phyloP scores from a whole-genome alignment of 1,140 invertebrate genomes.

The Periplaneta americana region DNA sequence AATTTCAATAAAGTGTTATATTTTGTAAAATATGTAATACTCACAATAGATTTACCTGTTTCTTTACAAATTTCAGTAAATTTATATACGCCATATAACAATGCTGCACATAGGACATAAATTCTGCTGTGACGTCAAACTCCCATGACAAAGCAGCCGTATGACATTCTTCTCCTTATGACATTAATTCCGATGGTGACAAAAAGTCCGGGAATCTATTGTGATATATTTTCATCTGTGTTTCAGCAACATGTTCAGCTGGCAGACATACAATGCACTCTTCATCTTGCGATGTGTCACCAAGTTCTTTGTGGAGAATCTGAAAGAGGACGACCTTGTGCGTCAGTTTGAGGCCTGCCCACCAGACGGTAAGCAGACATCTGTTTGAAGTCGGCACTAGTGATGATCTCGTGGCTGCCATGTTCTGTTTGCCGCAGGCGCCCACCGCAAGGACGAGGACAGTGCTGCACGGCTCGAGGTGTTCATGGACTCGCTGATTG shows the following conservation, averaged over 20 bases:
- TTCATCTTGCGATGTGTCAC: constrained; percentile 84
- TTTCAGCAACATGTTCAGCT: constrained; percentile 83
- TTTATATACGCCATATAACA: too few relatives aligned
- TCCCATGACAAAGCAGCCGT: too few relatives aligned
- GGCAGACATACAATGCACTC: constrained; percentile 92
- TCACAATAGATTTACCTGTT: too few relatives aligned
- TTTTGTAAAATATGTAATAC: too few relatives aligned
- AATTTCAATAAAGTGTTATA: too few relatives aligned
- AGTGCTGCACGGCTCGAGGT: constrained; percentile 40
- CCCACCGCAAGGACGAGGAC: constrained; percentile 15
- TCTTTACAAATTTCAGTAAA: too few relatives aligned
- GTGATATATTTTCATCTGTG: neutral
- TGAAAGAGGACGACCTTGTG: constrained; percentile 67
- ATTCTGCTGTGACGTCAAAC: too few relatives aligned
- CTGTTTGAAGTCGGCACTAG: neutral
- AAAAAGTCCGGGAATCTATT: neutral
- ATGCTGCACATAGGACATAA: too few relatives aligned
- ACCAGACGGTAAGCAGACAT: constrained; percentile 10
- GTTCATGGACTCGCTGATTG: constrained; percentile 62
- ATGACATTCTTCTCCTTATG: neutral
- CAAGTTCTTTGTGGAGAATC: constrained; percentile 82
- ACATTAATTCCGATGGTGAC: neutral
- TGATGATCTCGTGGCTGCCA: neutral
- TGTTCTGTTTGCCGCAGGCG: constrained; percentile 19
- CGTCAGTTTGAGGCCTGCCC: constrained; percentile 62